A percentile compares a stretch with the other conserved stretches of the same genome.
Evolutionary conservation across 2,797 vertebrate genomes (phyloP).

Genomic region (Sebastes cheni): DNA sequence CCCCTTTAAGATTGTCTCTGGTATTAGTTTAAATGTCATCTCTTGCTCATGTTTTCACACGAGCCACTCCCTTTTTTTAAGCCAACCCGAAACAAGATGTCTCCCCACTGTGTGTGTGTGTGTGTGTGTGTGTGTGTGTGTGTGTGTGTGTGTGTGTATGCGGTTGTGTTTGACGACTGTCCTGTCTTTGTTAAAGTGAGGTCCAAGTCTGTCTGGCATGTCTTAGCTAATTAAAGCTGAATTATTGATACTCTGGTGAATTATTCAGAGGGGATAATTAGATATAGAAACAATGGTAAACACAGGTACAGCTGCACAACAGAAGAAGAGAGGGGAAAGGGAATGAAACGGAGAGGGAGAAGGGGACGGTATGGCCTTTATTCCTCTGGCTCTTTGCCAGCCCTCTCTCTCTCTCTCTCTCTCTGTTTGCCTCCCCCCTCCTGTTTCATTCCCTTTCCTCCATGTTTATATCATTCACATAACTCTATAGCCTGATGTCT

Average conservation of each 20-base stretch:
- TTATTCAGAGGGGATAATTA: slow-evolving; percentile 82
- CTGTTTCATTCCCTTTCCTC: slow-evolving; percentile 40
- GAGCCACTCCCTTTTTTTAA: slow-evolving; percentile 1
- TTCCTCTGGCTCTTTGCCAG: slow-evolving; percentile 60
- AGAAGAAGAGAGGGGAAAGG: not conserved
- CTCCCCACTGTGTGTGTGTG: not conserved
- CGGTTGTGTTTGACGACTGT: slow-evolving; percentile 2
- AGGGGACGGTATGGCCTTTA: slow-evolving; percentile 53
- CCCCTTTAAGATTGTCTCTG: not conserved
- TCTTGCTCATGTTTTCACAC: not conserved
- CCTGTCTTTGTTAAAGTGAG: slow-evolving; percentile 26
- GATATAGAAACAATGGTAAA: slow-evolving; percentile 78
- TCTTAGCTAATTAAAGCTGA: slow-evolving; percentile 83
- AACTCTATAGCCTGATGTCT: slow-evolving; percentile 45
- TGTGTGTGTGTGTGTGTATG: not conserved
- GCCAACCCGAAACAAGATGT: not conserved
- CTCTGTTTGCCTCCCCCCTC: slow-evolving; percentile 2
- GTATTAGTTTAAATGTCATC: not conserved
- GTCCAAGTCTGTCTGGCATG: slow-evolving; percentile 57
- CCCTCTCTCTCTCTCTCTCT: not conserved
- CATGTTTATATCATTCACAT: slow-evolving; percentile 54
- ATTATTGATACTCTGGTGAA: slow-evolving; percentile 82
- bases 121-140: too few species aligned
- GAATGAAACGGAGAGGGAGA: slow-evolving; percentile 9
- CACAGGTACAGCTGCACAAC: slow-evolving; percentile 55